Evolutionary conservation across 2,797 vertebrate genomes (phyloP), one percentile per base, ranked within the genome.

Genomic region (Melanotaenia trifasciata): DNA sequence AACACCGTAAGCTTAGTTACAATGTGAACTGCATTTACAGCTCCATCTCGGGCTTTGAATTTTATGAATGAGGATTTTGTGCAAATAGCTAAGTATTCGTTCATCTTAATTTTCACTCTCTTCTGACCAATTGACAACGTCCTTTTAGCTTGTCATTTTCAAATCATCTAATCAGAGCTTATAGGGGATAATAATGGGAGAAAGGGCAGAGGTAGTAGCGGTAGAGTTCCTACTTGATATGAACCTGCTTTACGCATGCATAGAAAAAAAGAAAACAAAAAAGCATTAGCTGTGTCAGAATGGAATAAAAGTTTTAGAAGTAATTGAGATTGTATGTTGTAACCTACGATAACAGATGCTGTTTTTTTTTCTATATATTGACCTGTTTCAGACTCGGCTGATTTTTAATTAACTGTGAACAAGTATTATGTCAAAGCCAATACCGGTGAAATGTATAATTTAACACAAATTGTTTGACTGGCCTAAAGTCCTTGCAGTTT

Each of bases 391-490:
- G 87, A 89, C 67, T 83, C 72, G 79, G 7, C 80, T 83, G 83
- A 77, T 88, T 93, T 84, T 94, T 95, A 94, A 94, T 87, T 75
- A 93, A 92, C 79, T 93, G 36, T 40, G 71, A 85, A 92, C 74
- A 83, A 71, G 78, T 85, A 84, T 85, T 81, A 71, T 76, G 86
- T 79, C 78, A 72, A 85, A 84, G 85, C 94, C 91, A 92, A 91
- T 95, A 89, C 74, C 58, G 79, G 5, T 83, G 68, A 81, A 81
- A 88, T 89, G 90, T 90, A 91, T 91, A 90, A 93, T 95, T 94
- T 90, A 91, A 89, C 81, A 86, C 59, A 80, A 60, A 32, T 38
- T 72, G 74, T 74, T 74, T 64, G 53, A 73, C 28, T 76, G 28
- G 64, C 84, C 65, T 61, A 61, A 84, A 72, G 22, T 63, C 54